A percentile compares a stretch with the other conserved stretches of the same genome.
These are phyloP conservation scores for Wasmannia auropunctata DNA, from an alignment of 1,140 invertebrate species.

Conservation along the genomic window DNA sequence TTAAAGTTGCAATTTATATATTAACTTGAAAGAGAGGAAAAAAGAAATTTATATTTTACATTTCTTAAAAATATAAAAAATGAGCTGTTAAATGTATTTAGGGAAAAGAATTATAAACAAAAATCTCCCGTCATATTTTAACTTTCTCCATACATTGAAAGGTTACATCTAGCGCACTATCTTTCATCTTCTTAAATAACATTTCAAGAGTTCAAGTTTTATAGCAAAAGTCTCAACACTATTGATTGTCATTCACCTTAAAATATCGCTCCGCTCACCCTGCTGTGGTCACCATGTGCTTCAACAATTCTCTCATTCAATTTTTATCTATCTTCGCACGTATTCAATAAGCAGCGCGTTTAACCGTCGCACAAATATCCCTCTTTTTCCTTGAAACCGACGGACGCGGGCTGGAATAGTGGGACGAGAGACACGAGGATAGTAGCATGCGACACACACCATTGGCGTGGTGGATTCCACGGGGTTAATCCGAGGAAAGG, in stretches of 20 bases:
- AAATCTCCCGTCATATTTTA: background rate
- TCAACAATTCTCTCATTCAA: conserved; percentile 2
- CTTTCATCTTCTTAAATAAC: background rate
- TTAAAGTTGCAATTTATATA: background rate
- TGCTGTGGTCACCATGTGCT: background rate
- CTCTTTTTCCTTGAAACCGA: background rate
- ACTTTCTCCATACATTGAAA: background rate
- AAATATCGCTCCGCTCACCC: background rate
- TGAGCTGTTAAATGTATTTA: background rate
- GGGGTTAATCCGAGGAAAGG: conserved; percentile 56
- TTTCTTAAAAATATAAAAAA: background rate
- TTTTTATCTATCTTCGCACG: conserved; percentile 14
- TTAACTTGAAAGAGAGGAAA: background rate
- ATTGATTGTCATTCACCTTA: background rate
- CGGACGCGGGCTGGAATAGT: background rate
- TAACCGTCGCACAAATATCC: conserved; percentile 42
- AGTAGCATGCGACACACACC: background rate
- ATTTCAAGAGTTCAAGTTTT: too few relatives aligned
- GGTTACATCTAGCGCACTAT: background rate
- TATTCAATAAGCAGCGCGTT: conserved; percentile 63
- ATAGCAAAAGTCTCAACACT: too few relatives aligned
- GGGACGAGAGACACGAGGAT: background rate
- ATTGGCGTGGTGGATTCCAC: background rate
- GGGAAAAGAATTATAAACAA: background rate
- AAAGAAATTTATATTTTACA: background rate